Evolutionary conservation across 1,140 invertebrate genomes (phyloP).

Genomic region (Drosophila simulans): DNA sequence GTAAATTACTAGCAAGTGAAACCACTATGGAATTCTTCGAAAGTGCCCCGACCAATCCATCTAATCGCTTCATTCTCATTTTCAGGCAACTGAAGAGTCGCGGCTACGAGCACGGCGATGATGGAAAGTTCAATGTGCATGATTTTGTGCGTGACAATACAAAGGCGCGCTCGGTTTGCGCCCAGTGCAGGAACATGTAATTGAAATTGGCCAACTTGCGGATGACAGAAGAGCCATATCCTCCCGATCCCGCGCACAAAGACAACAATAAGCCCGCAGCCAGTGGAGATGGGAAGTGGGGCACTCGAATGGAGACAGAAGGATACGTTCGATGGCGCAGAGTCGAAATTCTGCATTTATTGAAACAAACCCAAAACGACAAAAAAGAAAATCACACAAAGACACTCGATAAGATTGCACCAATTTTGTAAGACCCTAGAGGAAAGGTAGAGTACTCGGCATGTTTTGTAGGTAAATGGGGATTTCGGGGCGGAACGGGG

Average conservation of each 20-base stretch:
- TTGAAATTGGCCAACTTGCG: slow-evolving; percentile 37
- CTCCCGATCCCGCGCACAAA: slow-evolving; percentile 27
- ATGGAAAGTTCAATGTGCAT: slow-evolving; percentile 88
- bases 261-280: slow-evolving; percentile 58
- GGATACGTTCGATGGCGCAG: neutral
- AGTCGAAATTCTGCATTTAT: slow-evolving; percentile 47
- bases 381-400: slow-evolving; percentile 14
- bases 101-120: slow-evolving; percentile 86
- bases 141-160: slow-evolving; percentile 88
- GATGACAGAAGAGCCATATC: slow-evolving; percentile 22
- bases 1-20: neutral
- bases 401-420: slow-evolving; percentile 46
- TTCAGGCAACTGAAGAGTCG: slow-evolving; percentile 87
- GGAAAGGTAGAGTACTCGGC: slow-evolving; percentile 20
- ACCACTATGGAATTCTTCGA: neutral
- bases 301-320: slow-evolving; percentile 14
- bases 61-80: neutral
- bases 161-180: slow-evolving; percentile 85
- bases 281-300: slow-evolving; percentile 56
- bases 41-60: neutral
- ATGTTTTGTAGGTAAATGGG: slow-evolving; percentile 73
- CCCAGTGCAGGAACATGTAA: slow-evolving; percentile 85
- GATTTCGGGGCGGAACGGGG: slow-evolving; percentile 30
- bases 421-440: slow-evolving; percentile 53
- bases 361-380: slow-evolving; percentile 5